Base-by-base conservation (phyloP, 2,113 vertebrate species). In the Prochilodus magdalenae region DNA sequence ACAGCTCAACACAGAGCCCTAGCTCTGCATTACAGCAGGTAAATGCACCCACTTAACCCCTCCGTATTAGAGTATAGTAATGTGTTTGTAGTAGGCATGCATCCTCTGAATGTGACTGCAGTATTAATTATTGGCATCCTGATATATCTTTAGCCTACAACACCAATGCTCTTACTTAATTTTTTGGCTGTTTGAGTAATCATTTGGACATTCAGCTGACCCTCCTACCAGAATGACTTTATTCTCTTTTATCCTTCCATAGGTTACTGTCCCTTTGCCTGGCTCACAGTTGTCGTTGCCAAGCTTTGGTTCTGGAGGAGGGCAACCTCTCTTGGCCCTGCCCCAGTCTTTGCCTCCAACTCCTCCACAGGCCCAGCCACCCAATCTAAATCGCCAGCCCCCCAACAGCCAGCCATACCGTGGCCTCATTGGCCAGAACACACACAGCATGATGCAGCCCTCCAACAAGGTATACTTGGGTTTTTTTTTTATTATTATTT, bases 21-120 rank as follows among this genome's bases (percentile, higher is more conserved):
- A 98, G 91, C 73, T 93, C 95, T 87, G 96, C 96, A 86, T 95
- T 99, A 84, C 98, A 99, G 92, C 98, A 99, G 96, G 97, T 98
- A 69, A 69, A 36, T 7, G 10, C 18, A 22, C 6, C 53, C n/a
- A n/a, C n/a, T n/a, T n/a, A 20, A 7, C 15, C 29, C 6, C 30
- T 30, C 59, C 27, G 10, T 65, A 20, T 13, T 65, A 27, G 27
- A 15, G 26, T 30, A 16, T 11, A 16, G 13, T 94, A 63, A 94
- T 83, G 92, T 94, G 81, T 24, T 65, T 71, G 13, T 24, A 62
- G 15, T 95, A 94, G 94, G 83, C 55, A n/a, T 36, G 12, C 3
- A 5, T 55, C 1, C 51, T 53, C 53, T 49, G 44, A 10, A 49
- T 1, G 44, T 14, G 13, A 49, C 5, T 51, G 15, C 49, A 16